Percentiles rank a stretch among this genome's conserved stretches.
These are phyloP conservation scores for Eilema griseolum DNA, from an alignment of 2,888 invertebrate species.

Conservation along the genomic window DNA sequence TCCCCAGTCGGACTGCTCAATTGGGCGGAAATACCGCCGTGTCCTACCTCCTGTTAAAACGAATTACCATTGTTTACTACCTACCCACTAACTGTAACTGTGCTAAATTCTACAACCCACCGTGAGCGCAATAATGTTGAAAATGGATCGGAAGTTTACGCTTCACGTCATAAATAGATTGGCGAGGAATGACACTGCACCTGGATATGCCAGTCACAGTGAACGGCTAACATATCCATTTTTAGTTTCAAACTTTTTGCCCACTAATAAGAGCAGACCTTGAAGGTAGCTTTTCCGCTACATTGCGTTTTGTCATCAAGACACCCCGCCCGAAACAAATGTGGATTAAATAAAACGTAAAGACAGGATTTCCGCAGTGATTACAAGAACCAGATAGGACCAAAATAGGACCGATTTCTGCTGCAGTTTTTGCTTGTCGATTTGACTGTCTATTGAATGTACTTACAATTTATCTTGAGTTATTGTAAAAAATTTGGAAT, in stretches of 20 bases:
- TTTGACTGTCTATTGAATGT: neutral
- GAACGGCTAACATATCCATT: slow-evolving; percentile 33
- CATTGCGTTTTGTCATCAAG: slow-evolving; percentile 34
- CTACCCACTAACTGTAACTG: no score
- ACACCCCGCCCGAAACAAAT: slow-evolving; percentile 36
- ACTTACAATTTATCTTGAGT: no score
- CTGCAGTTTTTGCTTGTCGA: neutral
- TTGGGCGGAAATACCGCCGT: no score
- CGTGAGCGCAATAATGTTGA: neutral
- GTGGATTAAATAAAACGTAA: slow-evolving; percentile 29
- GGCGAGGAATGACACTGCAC: neutral
- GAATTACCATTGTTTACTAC: no score
- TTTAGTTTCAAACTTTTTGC: slow-evolving; percentile 39
- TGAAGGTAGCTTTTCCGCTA: slow-evolving; percentile 46
- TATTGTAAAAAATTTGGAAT: neutral
- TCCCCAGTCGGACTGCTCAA: no score
- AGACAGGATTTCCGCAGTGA: slow-evolving; percentile 43
- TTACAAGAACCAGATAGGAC: slow-evolving; percentile 17
- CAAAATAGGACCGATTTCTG: neutral
- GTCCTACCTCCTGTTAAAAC: no score
- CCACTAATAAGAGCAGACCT: slow-evolving; percentile 13
- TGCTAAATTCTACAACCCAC: neutral
- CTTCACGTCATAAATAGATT: neutral
- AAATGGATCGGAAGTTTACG: neutral
- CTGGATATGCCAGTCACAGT: slow-evolving; percentile 23